Conservation (phyloP, 2,888 invertebrate genomes). For the Leistus spinibarbis region DNA sequence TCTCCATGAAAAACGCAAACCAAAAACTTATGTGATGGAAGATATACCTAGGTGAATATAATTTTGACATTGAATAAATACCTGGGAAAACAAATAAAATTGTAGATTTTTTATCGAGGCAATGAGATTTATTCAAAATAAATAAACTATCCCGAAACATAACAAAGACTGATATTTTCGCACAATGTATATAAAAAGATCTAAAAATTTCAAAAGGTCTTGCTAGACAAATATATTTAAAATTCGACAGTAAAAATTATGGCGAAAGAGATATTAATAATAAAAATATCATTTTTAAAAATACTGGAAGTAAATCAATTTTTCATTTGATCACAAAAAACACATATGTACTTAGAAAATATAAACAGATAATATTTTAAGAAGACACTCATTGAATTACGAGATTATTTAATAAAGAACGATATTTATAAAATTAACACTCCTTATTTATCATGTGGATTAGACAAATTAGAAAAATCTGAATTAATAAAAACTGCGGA, state of each 20-base stretch:
- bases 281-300: no score
- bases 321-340: neutral
- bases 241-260: no score
- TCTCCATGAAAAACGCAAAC: slow-evolving; percentile 6
- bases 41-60: slow-evolving; percentile 5
- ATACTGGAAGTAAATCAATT: neutral
- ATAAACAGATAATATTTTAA: neutral
- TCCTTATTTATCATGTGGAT: slow-evolving; percentile 3
- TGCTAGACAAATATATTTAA: no score
- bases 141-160: no score
- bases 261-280: no score
- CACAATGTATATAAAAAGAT: no score
- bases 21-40: slow-evolving; percentile 15
- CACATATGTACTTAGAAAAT: neutral
- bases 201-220: no score
- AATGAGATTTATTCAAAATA: no score
- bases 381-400: neutral
- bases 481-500: neutral
- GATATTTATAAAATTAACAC: slow-evolving; percentile 6
- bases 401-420: slow-evolving; percentile 1
- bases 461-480: neutral
- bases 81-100: slow-evolving; percentile 8
- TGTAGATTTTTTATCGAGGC: neutral
- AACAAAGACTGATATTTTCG: no score
- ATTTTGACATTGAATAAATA: slow-evolving; percentile 16